Conservation (phyloP, 2,113 vertebrate genomes). For the Plotosus lineatus region DNA sequence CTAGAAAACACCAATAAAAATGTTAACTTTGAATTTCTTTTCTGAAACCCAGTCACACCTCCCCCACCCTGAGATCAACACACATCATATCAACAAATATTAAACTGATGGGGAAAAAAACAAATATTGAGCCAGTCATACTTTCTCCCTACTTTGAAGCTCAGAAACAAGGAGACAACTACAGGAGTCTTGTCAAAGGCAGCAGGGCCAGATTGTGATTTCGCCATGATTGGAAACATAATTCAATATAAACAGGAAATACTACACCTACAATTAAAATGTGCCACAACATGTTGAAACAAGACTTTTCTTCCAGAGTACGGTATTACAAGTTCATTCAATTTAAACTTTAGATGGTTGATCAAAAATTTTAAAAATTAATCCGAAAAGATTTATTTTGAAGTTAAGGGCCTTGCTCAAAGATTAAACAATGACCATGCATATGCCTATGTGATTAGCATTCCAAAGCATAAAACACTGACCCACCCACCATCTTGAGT, state of each 20-base stretch:
- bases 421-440: not conserved
- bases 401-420: not conserved
- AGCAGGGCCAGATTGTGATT: too few relatives aligned
- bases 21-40: not conserved
- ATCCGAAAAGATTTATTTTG: too few relatives aligned
- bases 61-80: too few relatives aligned
- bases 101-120: not conserved
- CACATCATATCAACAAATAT: not conserved
- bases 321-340: not conserved
- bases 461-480: not conserved
- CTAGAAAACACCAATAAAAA: not conserved
- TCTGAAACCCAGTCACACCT: too few relatives aligned
- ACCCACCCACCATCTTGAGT: not conserved
- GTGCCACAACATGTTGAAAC: not conserved
- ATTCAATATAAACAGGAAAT: not conserved
- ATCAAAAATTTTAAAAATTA: too few relatives aligned
- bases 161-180: not conserved
- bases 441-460: not conserved
- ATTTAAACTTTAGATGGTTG: not conserved
- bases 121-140: not conserved
- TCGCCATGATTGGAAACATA: not conserved
- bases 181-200: not conserved
- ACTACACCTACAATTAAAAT: not conserved
- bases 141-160: not conserved
- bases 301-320: not conserved